phyloP scores from a whole-genome alignment of 2,888 invertebrate species.

The Mesorhabditis spiculigera region DNA sequence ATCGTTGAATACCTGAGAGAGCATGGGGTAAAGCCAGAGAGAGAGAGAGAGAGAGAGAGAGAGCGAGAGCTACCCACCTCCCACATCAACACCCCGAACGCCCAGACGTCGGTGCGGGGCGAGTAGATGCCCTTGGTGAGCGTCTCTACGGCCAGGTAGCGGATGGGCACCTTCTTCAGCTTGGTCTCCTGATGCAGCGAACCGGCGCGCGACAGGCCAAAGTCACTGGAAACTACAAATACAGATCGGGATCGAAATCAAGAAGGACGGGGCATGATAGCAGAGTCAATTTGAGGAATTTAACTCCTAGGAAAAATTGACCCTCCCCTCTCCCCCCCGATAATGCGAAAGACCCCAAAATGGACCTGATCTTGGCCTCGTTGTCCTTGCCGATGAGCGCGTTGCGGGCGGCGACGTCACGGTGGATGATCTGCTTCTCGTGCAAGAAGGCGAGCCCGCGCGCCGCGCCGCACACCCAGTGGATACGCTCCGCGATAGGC shows the following conservation, averaged over 20 bases:
- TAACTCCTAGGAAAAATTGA: too few relatives aligned
- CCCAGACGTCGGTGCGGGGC: constrained; percentile 1
- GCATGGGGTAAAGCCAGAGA: too few relatives aligned
- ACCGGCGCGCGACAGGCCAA: neutral
- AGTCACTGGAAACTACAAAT: neutral
- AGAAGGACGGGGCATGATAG: too few relatives aligned
- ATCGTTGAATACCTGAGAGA: too few relatives aligned
- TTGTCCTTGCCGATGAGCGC: neutral
- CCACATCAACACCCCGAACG: neutral
- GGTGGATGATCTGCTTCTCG: constrained; percentile 3
- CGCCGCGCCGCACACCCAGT: neutral
- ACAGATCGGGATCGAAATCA: too few relatives aligned
- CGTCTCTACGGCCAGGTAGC: neutral
- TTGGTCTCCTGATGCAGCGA: neutral
- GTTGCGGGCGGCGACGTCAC: neutral
- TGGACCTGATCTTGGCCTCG: constrained; percentile 2
- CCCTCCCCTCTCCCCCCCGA: too few relatives aligned
- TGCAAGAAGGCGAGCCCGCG: neutral
- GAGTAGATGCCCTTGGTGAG: neutral
- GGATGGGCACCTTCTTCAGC: neutral
- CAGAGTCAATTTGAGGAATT: too few relatives aligned
- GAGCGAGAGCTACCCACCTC: neutral
- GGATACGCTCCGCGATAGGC: neutral
- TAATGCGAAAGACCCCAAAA: neutral
- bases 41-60: too few relatives aligned